Evolutionary conservation across 2,888 invertebrate species (phyloP), one percentile per base, ranked within the genome.

Genomic region (Microctonus brassicae): DNA sequence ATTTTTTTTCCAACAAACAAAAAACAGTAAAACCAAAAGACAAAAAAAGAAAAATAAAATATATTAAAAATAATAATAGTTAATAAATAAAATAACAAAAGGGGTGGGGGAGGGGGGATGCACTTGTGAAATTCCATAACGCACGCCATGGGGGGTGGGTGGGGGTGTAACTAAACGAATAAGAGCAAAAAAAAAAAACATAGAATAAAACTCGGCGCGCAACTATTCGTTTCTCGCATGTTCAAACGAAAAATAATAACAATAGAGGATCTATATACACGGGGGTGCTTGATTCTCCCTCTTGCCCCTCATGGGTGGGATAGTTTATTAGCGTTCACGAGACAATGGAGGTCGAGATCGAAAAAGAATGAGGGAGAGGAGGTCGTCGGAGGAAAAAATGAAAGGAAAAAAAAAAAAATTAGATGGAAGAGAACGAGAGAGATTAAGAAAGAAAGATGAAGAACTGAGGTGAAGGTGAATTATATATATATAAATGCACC

Each of bases 261-360:
- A 77, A 77, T 77, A 70, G 73, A 70, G 70, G 74, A 47, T 47
- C 39, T 73, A 71, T 74, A 73, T 70, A 74, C 76, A 76, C 70
- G 73, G 83, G 85, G 84, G 83, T n/a, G n/a, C n/a, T n/a, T n/a
- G n/a, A n/a, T n/a, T n/a, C n/a, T n/a, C n/a, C n/a, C n/a, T n/a
- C n/a, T 83, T 83, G 84, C 84, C 84, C 76, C 67, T n/a, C n/a
- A n/a, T n/a, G n/a, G 6, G 79, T 77, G 75, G 82, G 82, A 86
- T 86, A 82, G 86, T 86, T 86, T 86, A 86, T 86, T 85, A 86
- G 86, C 82, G 85, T 80, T 84, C 80, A 75, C 79, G 78, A 85
- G 84, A 86, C 86, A 86, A 86, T 86, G 83, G 86, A 85, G 86
- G 85, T 86, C 86, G 83, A 79, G 86, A 86, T 86, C 85, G 83